Percentiles rank a stretch among this genome's conserved stretches.
phyloP scores from a whole-genome alignment of 1,140 invertebrate genomes.

The Chironomus striatipennis region DNA sequence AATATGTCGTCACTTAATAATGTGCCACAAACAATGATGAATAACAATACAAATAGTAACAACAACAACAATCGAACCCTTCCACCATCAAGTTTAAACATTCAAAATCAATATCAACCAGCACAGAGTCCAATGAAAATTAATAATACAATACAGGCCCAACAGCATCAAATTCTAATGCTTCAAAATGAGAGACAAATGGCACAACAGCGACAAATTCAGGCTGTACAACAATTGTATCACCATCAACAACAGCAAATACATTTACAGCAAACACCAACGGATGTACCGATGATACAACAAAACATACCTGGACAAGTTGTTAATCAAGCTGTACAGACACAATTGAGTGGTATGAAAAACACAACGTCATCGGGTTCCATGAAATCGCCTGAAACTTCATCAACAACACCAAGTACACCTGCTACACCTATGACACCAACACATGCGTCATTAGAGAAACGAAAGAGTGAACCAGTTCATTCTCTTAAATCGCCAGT shows the following conservation, averaged over 20 bases:
- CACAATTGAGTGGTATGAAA: constrained; percentile 34
- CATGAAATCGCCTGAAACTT: constrained; percentile 36
- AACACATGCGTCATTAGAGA: constrained; percentile 48
- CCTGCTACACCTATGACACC: constrained; percentile 32
- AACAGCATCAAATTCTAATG: constrained; percentile 30
- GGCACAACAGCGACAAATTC: constrained; percentile 30
- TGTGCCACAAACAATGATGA: constrained; percentile 24
- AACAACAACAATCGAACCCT: constrained; percentile 31
- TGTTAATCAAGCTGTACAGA: constrained; percentile 40
- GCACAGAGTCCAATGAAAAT: constrained; percentile 35
- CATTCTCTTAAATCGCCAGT: constrained; percentile 59
- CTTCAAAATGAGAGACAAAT: constrained; percentile 31
- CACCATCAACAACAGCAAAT: constrained; percentile 30
- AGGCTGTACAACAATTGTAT: constrained; percentile 25
- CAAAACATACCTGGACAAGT: constrained; percentile 40
- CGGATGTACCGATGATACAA: constrained; percentile 36
- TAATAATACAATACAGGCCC: constrained; percentile 31
- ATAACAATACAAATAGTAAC: constrained; percentile 26
- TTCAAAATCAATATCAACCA: constrained; percentile 36
- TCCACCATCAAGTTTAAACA: constrained; percentile 36
- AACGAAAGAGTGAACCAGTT: constrained; percentile 53
- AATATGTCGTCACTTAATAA: constrained; percentile 27
- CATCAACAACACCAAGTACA: constrained; percentile 34
- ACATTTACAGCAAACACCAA: constrained; percentile 37
- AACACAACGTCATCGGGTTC: constrained; percentile 28